Evolutionary conservation across 2,888 invertebrate species (phyloP), one percentile per base, ranked within the genome.

Genomic region (Orthosia gracilis): DNA sequence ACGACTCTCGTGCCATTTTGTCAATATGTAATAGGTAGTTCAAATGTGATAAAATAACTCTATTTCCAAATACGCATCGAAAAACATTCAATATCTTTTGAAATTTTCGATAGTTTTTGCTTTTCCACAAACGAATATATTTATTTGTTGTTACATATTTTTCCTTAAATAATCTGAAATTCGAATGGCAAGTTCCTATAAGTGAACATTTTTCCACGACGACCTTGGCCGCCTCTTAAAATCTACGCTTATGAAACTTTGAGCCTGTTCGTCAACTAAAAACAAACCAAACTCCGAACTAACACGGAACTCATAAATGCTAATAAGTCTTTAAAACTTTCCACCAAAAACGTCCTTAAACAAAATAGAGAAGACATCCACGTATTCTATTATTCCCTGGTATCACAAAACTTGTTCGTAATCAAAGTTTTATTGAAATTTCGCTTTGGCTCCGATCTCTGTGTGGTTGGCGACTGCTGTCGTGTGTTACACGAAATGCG

Each of bases 351-450:
- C 12, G 3, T 64, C 5, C 49, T 54, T 47, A 62, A 68, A 58
- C 79, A 74, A 79, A 68, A 78, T 47, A 54, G 12, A 45, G 52
- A 75, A 73, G 64, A 73, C 47, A 65, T 78, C 66, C 77, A 83
- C 81, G 82, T 84, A 81, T 73, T 78, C 72, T 72, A 82, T 82
- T 82, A 67, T 68, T 57, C 65, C 66, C 69, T 77, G 72, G 62
- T 69, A 68, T 55, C 45, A 45, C 65, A 31, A 61, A 74, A 85
- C 71, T 78, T 77, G 73, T 69, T 73, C 31, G 73, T 84, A 82
- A 86, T 86, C 82, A 85, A 85, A 86, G 70, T 84, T 85, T 86
- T 84, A 80, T 84, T 84, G 80, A 79, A 75, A 84, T 75, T 80
- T 76, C 66, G 49, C 73, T 55, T 78, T 84, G 75, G 85, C 69